Evolutionary conservation across 2,113 vertebrate genomes (phyloP).

Genomic region (Chrysemys picta): DNA sequence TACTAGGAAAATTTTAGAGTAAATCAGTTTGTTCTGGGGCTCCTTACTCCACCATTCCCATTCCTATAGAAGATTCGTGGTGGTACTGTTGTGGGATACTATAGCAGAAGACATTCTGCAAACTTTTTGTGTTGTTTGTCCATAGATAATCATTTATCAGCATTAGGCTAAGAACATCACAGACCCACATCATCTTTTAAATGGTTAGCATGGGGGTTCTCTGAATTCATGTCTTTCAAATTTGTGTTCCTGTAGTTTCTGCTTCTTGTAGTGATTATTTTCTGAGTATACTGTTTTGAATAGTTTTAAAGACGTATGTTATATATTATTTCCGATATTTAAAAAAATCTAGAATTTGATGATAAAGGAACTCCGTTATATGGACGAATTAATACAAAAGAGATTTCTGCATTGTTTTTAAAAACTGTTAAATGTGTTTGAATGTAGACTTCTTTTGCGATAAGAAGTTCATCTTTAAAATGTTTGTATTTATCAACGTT

Average conservation of each 20-base stretch:
- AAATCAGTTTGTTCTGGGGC: not conserved
- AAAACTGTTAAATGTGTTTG: constrained; percentile 39
- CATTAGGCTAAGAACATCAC: not conserved
- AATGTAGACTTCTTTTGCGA: constrained; percentile 47
- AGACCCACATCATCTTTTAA: not conserved
- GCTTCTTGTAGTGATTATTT: not conserved
- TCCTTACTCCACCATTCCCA: not conserved
- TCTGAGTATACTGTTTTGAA: not conserved
- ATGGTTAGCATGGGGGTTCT: not conserved
- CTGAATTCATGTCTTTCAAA: not conserved
- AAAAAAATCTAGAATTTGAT: not conserved
- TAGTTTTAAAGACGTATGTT: not conserved
- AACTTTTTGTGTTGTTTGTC: not conserved
- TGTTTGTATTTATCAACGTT: constrained; percentile 78
- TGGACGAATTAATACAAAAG: not conserved
- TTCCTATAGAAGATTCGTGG: not conserved
- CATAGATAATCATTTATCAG: not conserved
- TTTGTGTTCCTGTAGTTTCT: not conserved
- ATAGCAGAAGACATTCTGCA: not conserved
- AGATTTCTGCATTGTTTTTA: not conserved
- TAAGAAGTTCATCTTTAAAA: constrained; percentile 71
- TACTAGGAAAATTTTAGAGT: not conserved
- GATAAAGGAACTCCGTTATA: not conserved
- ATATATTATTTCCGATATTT: not conserved
- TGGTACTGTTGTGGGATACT: not conserved